Evolutionary conservation across 1,140 invertebrate species (phyloP).

Genomic region (Hyphantria cunea): DNA sequence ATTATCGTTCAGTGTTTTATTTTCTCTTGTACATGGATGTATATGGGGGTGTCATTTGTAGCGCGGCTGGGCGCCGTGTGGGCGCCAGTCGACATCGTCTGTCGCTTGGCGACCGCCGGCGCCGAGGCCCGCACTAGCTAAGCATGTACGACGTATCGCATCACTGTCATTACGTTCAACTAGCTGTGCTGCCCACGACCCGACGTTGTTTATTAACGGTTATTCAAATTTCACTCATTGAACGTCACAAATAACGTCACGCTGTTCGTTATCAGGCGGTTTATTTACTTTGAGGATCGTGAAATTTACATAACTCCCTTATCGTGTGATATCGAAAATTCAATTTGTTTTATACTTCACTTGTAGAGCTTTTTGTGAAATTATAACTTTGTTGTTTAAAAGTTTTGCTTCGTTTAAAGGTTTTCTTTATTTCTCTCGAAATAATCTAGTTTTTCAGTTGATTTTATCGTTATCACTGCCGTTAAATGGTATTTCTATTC

Average conservation of each 20-base stretch:
- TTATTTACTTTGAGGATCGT: not conserved
- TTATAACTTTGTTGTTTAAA: not conserved
- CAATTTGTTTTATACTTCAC: no score
- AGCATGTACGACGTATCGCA: slow-evolving; percentile 29
- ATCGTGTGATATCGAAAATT: no score
- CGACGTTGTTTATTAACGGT: slow-evolving; percentile 15
- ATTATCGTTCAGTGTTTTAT: slow-evolving; percentile 15
- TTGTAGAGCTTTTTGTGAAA: no score
- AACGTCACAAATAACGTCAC: slow-evolving; percentile 18
- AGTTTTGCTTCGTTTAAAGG: no score
- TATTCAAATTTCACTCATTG: slow-evolving; percentile 20
- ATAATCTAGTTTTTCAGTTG: no score
- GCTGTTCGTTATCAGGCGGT: slow-evolving; percentile 2
- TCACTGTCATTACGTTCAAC: slow-evolving; percentile 22
- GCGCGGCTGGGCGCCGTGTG: slow-evolving; percentile 36
- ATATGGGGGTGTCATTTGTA: slow-evolving; percentile 25
- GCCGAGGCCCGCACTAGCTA: slow-evolving; percentile 28
- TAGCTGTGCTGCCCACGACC: slow-evolving; percentile 4
- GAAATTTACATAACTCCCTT: not conserved
- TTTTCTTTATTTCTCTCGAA: no score
- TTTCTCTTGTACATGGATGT: not conserved
- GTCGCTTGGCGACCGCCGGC: slow-evolving; percentile 37
- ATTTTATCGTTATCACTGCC: no score
- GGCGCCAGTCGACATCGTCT: slow-evolving; percentile 23
- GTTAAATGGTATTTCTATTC: no score